A percentile compares a stretch with the other conserved stretches of the same genome.
phyloP scores from a whole-genome alignment of 2,888 invertebrate genomes.

The Blera fallax region DNA sequence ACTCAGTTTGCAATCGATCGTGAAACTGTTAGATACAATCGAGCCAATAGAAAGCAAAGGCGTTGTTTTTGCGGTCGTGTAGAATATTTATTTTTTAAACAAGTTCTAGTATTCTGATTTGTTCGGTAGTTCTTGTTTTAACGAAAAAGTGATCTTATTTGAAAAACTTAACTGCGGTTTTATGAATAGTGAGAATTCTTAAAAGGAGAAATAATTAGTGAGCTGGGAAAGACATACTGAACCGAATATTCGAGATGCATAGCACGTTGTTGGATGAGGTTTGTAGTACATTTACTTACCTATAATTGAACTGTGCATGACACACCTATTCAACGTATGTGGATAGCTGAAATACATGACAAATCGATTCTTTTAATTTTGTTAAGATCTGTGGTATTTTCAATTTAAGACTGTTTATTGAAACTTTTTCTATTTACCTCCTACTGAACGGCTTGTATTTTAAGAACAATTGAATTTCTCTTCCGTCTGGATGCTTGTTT shows the following conservation, averaged over 20 bases:
- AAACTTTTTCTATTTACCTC: no score
- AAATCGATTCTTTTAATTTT: no score
- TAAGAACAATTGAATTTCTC: no score
- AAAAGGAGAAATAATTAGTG: neutral
- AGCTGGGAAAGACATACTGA: conserved; percentile 7
- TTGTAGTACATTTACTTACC: conserved; percentile 5
- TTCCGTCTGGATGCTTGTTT: no score
- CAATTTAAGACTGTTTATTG: no score
- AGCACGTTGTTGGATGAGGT: conserved; percentile 62
- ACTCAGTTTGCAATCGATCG: conserved; percentile 63
- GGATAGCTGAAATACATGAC: no score
- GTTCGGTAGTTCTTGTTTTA: neutral
- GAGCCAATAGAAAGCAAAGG: conserved; percentile 2
- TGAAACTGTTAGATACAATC: conserved; percentile 47
- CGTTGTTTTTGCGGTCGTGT: conserved; percentile 19
- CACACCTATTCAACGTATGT: no score
- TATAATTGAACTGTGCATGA: no score
- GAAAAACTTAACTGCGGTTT: neutral
- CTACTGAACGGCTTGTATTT: no score
- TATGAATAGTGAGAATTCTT: neutral
- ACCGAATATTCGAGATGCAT: conserved; percentile 41
- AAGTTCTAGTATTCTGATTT: neutral
- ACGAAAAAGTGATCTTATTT: neutral
- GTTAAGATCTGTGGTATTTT: no score
- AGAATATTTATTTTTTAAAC: neutral